Conservation (phyloP, 2,888 invertebrate genomes). For the Ecdyonurus torrentis region DNA sequence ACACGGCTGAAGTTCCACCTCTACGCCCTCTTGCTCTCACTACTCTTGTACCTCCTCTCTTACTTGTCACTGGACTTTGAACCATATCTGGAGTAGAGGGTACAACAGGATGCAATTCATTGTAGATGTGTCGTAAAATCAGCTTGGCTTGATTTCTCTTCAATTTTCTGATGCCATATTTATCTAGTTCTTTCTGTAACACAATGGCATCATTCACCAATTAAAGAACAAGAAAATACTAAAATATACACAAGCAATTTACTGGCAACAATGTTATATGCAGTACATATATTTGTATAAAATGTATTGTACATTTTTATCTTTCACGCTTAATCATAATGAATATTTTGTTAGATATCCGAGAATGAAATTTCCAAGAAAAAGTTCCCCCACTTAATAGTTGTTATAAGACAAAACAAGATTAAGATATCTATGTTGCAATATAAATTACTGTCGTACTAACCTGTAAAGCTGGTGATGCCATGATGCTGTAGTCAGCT, state of each 20-base stretch:
- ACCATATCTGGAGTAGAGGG: neutral
- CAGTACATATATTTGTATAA: no score
- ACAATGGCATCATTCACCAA: constrained; percentile 7
- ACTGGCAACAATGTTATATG: no score
- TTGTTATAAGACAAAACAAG: no score
- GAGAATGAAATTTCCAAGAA: no score
- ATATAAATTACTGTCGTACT: no score
- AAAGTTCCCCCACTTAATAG: no score
- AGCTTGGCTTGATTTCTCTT: constrained; percentile 32
- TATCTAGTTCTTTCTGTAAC: constrained; percentile 31
- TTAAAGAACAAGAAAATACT: no score
- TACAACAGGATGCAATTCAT: constrained; percentile 31
- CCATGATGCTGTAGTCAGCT: constrained; percentile 32
- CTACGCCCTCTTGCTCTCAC: neutral
- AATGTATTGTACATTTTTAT: no score
- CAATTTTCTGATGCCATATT: constrained; percentile 34
- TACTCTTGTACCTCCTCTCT: neutral
- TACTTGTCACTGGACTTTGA: neutral
- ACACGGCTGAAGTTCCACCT: neutral
- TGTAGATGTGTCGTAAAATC: constrained; percentile 35
- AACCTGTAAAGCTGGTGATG: constrained; percentile 34
- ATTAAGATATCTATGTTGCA: no score
- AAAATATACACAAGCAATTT: no score
- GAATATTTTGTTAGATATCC: no score
- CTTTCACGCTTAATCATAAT: no score